Percentiles rank a stretch among this genome's conserved stretches.
phyloP scores from a whole-genome alignment of 2,888 invertebrate genomes.

The Diploptera punctata region DNA sequence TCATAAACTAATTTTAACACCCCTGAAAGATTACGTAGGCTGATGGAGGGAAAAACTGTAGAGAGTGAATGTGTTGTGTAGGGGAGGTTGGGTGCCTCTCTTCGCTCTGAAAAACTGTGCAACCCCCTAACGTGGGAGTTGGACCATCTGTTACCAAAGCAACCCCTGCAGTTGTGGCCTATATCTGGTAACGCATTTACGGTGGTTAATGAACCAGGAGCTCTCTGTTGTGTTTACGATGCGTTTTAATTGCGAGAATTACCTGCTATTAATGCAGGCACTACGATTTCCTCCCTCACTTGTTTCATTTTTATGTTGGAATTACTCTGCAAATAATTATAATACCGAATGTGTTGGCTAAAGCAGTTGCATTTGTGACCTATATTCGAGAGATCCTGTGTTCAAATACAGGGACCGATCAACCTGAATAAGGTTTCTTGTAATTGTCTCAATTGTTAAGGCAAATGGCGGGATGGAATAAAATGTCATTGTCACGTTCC shows the following conservation, averaged over 20 bases:
- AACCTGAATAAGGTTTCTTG: too few relatives aligned
- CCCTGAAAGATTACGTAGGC: not conserved
- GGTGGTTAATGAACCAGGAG: slow-evolving; percentile 15
- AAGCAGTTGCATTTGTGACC: too few relatives aligned
- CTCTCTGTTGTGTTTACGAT: slow-evolving; percentile 10
- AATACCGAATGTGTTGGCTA: too few relatives aligned
- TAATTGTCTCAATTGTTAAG: too few relatives aligned
- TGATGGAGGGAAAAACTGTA: not conserved
- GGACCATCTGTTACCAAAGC: slow-evolving; percentile 26
- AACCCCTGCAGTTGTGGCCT: slow-evolving; percentile 13
- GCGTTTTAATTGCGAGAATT: slow-evolving; percentile 20
- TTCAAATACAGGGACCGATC: too few relatives aligned
- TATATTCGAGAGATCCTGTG: too few relatives aligned
- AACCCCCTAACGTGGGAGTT: slow-evolving; percentile 21
- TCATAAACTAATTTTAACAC: too few relatives aligned
- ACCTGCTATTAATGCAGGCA: not conserved
- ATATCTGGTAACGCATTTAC: slow-evolving; percentile 20
- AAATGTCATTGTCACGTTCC: too few relatives aligned
- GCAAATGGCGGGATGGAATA: too few relatives aligned
- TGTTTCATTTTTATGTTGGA: too few relatives aligned
- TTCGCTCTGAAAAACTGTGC: not conserved
- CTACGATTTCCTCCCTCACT: too few relatives aligned
- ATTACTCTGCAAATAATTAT: too few relatives aligned
- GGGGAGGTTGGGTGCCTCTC: not conserved
- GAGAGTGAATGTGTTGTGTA: not conserved